Evolutionary conservation across 2,888 invertebrate species (phyloP), one percentile per base, ranked within the genome.

Genomic region (Altica lythri): DNA sequence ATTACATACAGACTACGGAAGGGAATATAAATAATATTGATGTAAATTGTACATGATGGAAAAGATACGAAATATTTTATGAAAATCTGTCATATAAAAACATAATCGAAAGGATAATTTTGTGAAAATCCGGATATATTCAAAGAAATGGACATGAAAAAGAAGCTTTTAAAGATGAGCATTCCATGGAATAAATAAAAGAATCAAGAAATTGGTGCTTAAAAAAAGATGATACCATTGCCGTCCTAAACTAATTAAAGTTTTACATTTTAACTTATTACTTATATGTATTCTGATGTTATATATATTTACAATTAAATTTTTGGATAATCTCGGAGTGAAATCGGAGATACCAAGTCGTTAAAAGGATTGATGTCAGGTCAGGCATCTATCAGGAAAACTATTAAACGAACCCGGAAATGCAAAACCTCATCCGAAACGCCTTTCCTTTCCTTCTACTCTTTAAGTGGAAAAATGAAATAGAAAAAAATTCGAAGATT

Each of bases 301-400:
- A n/a, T n/a, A n/a, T n/a, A n/a, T n/a, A n/a, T n/a, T n/a, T n/a
- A n/a, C n/a, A n/a, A n/a, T n/a, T n/a, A n/a, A n/a, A n/a, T n/a
- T n/a, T n/a, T n/a, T n/a, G n/a, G n/a, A n/a, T n/a, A n/a, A n/a
- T n/a, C n/a, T n/a, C n/a, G n/a, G n/a, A n/a, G n/a, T n/a, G n/a
- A n/a, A n/a, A n/a, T n/a, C n/a, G n/a, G n/a, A n/a, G n/a, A n/a
- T n/a, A n/a, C n/a, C n/a, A n/a, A n/a, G n/a, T n/a, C n/a, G n/a
- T n/a, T n/a, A n/a, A n/a, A n/a, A n/a, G n/a, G n/a, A n/a, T n/a
- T n/a, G n/a, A n/a, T 62, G 57, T 56, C 56, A 57, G 62, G 57
- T 61, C 55, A 56, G 57, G 59, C 65, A 67, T 68, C 66, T 66
- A 67, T 68, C 68, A 67, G 62, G 64, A 56, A 59, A 60, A 54